Evolutionary conservation across 2,888 invertebrate genomes (phyloP), one percentile per base, ranked within the genome.

Genomic region (Helicoverpa assulta): DNA sequence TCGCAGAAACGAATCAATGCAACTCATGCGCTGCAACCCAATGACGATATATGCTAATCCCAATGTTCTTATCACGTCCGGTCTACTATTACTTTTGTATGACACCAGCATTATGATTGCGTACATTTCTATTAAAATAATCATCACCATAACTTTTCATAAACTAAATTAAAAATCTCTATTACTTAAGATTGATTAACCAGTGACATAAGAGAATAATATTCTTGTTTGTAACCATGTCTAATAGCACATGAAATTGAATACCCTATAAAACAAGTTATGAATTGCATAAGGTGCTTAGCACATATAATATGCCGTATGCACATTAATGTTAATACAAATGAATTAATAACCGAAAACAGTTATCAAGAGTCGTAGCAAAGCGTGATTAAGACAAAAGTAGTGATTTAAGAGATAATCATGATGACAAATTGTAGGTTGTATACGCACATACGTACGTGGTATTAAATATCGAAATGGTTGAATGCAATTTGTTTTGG

Each of bases 21-120:
- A 87, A 82, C 82, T 82, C 85, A 86, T 86, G 89, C 84, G 85
- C 83, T 87, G 88, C 86, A 86, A 87, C 86, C 82, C 85, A 91
- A 92, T 92, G 91, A 89, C 90, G 89, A 87, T 90, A 87, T 90
- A 92, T 91, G 91, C 85, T 87, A 93, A 90, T 90, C 88, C 85
- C 88, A 92, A 88, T 87, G 87, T 92, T 91, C 90, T 88, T 87
- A 88, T 90, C 88, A 88, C 87, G 86, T 83, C 87, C 81, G 85
- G 90, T 91, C 86, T 93, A 88, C 82, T 83, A 90, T 93, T 92
- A 92, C 91, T 61, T 70, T 77, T 66, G 71, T 63, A 62, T 80
- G 58, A 62, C 67, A 66, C 52, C 43, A 18, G 8, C 37, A 64
- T 21, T 29, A 56, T 47, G 52, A 73, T 63, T 26, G 29, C n/a